A percentile compares a stretch with the other conserved stretches of the same genome.
phyloP scores from a whole-genome alignment of 2,113 vertebrate species.

The Gadus chalcogrammus region DNA sequence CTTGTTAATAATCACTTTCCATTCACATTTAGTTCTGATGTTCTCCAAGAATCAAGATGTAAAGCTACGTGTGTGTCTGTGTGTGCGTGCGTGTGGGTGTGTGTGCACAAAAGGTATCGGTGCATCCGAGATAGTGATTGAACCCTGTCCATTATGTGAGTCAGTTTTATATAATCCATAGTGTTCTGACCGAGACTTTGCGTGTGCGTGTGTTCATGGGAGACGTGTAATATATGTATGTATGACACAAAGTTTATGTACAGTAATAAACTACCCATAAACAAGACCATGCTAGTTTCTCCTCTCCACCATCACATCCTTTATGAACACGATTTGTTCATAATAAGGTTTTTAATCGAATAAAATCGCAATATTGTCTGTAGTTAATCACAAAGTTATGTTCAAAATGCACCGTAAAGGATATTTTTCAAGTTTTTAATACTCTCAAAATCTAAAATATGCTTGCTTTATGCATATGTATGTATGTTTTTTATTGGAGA shows the following conservation, averaged over 20 bases:
- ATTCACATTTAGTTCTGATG: slow-evolving; percentile 37
- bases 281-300: slow-evolving; percentile 21
- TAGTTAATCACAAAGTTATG: no score
- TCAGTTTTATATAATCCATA: slow-evolving; percentile 43
- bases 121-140: slow-evolving; percentile 52
- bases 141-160: slow-evolving; percentile 46
- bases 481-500: no score
- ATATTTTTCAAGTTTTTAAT: no score
- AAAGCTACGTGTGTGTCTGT: slow-evolving; percentile 32
- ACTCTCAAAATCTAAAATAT: no score
- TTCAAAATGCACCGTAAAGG: no score
- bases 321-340: no score
- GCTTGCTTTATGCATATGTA: no score
- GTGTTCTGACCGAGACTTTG: slow-evolving; percentile 31
- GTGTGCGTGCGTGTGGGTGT: slow-evolving; percentile 24
- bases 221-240: slow-evolving; percentile 38
- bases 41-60: slow-evolving; percentile 36
- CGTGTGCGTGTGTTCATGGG: slow-evolving; percentile 13
- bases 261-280: slow-evolving; percentile 66
- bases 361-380: no score
- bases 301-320: no score
- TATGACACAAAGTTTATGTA: slow-evolving; percentile 62
- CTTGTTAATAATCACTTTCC: slow-evolving; percentile 27
- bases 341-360: no score
- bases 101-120: slow-evolving; percentile 19